A percentile compares a stretch with the other conserved stretches of the same genome.
Conservation (phyloP, 64 coral and sea anemone species). For the Pachyseris speciosa region DNA sequence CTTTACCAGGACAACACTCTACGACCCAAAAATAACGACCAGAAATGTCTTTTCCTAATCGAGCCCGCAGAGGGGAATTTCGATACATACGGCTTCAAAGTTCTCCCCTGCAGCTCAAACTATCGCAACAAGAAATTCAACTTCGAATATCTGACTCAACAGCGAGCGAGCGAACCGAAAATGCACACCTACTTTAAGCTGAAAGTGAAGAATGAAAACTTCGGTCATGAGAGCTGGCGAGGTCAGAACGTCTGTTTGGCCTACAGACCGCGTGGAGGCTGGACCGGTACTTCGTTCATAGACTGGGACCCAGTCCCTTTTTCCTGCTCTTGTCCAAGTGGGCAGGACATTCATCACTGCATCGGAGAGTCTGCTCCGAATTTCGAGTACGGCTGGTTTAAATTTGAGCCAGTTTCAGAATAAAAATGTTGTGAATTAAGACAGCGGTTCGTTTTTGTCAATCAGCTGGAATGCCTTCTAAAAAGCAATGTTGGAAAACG, state of each 20-base stretch:
- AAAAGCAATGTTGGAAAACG: too few relatives aligned
- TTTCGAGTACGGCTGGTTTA: neutral
- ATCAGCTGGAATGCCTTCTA: too few relatives aligned
- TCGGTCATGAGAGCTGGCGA: neutral
- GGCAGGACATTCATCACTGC: neutral
- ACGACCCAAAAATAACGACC: neutral
- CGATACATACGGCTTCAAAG: neutral
- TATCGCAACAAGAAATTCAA: constrained; percentile 1
- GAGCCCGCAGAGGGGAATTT: neutral
- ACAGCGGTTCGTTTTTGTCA: too few relatives aligned
- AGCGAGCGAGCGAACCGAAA: neutral
- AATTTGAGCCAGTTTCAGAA: constrained; percentile 40
- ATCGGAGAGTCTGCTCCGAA: neutral
- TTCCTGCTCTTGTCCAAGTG: neutral
- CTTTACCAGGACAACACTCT: neutral
- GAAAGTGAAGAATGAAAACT: neutral
- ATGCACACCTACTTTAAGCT: neutral
- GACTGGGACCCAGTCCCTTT: neutral
- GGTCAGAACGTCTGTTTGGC: neutral
- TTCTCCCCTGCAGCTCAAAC: neutral
- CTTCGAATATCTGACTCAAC: neutral
- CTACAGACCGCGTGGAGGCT: neutral
- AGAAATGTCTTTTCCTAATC: neutral
- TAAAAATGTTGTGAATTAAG: too few relatives aligned
- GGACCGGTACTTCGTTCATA: neutral